Evolutionary conservation across 2,888 invertebrate species (phyloP).

Genomic region (Lycocerus yunnanus): DNA sequence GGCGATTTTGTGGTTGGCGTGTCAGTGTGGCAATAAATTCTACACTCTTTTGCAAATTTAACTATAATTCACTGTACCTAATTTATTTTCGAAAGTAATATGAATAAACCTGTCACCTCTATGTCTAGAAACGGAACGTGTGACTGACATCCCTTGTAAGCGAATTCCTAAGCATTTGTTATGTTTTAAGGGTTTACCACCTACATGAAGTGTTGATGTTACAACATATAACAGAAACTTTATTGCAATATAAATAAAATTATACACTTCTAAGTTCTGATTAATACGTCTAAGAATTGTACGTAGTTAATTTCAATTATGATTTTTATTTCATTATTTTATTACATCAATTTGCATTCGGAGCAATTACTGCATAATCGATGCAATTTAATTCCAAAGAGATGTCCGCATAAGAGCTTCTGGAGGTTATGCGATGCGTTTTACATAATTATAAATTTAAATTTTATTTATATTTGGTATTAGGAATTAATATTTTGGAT

Average conservation of each 20-base stretch:
- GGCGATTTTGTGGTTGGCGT: neutral
- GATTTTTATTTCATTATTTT: neutral
- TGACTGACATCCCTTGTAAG: neutral
- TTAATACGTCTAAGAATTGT: neutral
- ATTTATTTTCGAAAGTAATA: neutral
- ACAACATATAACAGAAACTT: neutral
- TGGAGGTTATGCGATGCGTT: too few species aligned
- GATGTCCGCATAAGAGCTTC: too few species aligned
- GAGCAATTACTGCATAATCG: neutral
- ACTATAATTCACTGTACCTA: constrained; percentile 1
- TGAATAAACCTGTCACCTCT: neutral
- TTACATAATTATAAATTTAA: too few species aligned
- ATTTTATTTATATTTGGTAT: too few species aligned
- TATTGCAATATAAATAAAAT: neutral
- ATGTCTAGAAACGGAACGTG: neutral
- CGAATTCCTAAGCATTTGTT: neutral
- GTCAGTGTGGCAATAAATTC: neutral
- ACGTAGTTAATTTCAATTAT: neutral
- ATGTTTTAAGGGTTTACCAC: neutral
- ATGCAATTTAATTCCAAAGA: neutral
- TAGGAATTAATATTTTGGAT: too few species aligned
- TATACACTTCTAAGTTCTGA: neutral
- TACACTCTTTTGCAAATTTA: neutral
- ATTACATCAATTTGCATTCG: neutral
- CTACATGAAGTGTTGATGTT: neutral